Base-by-base conservation (phyloP, 2,888 invertebrate genomes). In the Rhamnusium bicolor region DNA sequence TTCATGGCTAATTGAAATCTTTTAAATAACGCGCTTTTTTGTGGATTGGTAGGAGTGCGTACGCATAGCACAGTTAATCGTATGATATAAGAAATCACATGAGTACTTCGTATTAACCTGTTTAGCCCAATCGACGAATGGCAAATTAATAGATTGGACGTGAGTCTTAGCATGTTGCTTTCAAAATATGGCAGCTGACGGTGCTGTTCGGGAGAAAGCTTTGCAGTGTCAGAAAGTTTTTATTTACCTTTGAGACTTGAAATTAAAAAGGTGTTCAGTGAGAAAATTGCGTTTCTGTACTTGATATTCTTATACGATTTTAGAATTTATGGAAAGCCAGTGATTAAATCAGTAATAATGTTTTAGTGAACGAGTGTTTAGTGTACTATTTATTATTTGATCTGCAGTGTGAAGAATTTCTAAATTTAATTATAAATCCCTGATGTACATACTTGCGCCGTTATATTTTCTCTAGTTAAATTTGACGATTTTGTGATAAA, bases 191-290 rank as follows among this genome's bases (percentile, higher is more conserved):
- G 84, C 84, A 82, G 83, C 78, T 80, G 80, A 75, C 76, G 72
- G 77, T 72, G 69, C 61, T 62, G 66, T 80, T 78, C 63, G 82
- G 82, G 85, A 85, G 85, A 86, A 86, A 86, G 85, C 85, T 81
- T 81, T 79, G 73, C 77, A 79, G 81, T 83, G 81, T 82, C 81
- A 81, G 75, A 78, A 78, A 81, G 78, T 82, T 83, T 84, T 83
- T 84, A 85, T 85, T 85, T 85, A 84, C 84, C 75, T 83, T 80
- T 78, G 80, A 81, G 81, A 80, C 81, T 79, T 79, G 78, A 78
- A 79, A 79, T 78, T 74, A 69, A 79, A 78, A 73, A 73, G 78
- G 67, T 72, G 72, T 70, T 14, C 47, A 18, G 54, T 40, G 56
- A 56, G 40, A 27, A 67, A 56, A 58, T 60, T 29, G 46, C 53